Base-by-base conservation (phyloP, 1,140 invertebrate genomes). In the Eulimnadia texana region DNA sequence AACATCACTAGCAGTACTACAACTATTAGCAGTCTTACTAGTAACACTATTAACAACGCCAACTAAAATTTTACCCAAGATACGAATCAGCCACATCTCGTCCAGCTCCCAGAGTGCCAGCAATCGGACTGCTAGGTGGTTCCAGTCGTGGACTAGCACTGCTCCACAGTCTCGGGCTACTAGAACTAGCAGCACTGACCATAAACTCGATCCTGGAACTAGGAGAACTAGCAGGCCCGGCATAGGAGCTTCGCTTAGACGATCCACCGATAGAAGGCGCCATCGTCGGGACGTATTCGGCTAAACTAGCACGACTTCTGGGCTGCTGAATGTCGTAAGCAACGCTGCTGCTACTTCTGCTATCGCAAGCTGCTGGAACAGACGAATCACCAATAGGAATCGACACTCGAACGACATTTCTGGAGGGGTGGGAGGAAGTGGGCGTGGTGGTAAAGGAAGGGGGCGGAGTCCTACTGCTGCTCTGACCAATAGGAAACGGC, bases 401-500 rank as follows among this genome's bases (percentile, higher is more conserved):
- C 6, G 33, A 9, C 33, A 42, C 33, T 42, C 33, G 33, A 16
- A 42, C 33, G 33, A 42, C 33, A 16, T 16, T 42, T 16, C 33
- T 6, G 6, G 6, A 6, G 6, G 6, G 33, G 6, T 9, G 6
- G 33, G 33, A 16, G 33, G 6, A 42, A 16, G 33, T 42, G 33
- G 33, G 33, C 33, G 33, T 42, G 33, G 33, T 42, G 6, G 33
- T 16, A 42, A 16, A 6, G 6, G 33, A 16, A 42, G 33, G 33
- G 16, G 33, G 33, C 33, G 33, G 33, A 42, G 6, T 42, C 33
- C 16, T 42, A 6, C 33, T 16, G n/a, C n/a, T n/a, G 6, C 16
- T 6, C 6, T 42, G 33, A 42, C 33, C 33, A 42, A 42, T 16
- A 27, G 49, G 42, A 49, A 61, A 61, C 10, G 67, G 65, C 56